Conservation (phyloP, 2,113 vertebrate species). For the Callocephalon fimbriatum region DNA sequence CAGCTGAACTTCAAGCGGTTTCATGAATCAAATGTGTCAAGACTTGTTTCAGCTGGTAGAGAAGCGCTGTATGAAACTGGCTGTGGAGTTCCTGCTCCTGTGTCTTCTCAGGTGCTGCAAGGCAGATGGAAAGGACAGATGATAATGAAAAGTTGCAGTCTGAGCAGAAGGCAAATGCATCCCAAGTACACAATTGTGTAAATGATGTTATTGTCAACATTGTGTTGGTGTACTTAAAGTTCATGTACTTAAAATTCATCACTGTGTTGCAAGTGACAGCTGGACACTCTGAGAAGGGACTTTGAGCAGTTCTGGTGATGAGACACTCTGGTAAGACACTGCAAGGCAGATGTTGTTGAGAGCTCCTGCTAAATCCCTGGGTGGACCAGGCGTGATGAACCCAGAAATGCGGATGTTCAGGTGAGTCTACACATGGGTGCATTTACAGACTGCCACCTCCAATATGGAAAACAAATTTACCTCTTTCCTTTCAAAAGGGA, state of each 20-base stretch:
- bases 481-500: neutral
- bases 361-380: neutral
- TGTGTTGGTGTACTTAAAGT: neutral
- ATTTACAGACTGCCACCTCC: neutral
- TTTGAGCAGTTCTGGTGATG: rapidly evolving
- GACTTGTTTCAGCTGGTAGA: neutral
- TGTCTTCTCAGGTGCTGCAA: neutral
- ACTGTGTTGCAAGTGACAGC: neutral
- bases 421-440: neutral
- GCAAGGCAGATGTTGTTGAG: neutral
- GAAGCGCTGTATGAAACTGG: rapidly evolving
- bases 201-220: neutral
- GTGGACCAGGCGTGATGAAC: neutral
- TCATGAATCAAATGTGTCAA: neutral
- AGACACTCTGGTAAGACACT: neutral
- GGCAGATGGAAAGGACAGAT: neutral
- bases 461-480: neutral
- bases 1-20: neutral
- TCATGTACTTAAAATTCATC: neutral
- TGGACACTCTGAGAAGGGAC: rapidly evolving
- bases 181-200: neutral
- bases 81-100: neutral
- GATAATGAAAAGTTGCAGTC: neutral
- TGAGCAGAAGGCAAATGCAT: neutral
- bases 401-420: neutral